Evolutionary conservation across 1,140 invertebrate species (phyloP).

Genomic region (Caenorhabditis elegans): WBcel235 BX284604.4:6323501-6324000

Average conservation of each 20-base stretch:
- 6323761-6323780: not conserved
- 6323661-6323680: too few relatives aligned
- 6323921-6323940: not conserved
- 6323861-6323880: constrained; percentile 14
- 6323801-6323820: not conserved
- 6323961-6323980: not conserved
- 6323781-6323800: not conserved
- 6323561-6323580: too few relatives aligned
- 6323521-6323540: too few relatives aligned
- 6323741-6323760: constrained; percentile 25
- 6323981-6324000: not conserved
- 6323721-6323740: not conserved
- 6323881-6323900: constrained; percentile 11
- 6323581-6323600: too few relatives aligned
- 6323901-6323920: constrained; percentile 16
- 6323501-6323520: too few relatives aligned
- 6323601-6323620: too few relatives aligned
- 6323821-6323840: not conserved
- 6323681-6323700: not conserved
- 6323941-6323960: not conserved
- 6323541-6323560: too few relatives aligned
- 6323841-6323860: not conserved
- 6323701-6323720: not conserved
- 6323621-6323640: too few relatives aligned
- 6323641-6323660: too few relatives aligned